Conservation (phyloP, 2,797 vertebrate species). For the Melanogrammus aeglefinus region DNA sequence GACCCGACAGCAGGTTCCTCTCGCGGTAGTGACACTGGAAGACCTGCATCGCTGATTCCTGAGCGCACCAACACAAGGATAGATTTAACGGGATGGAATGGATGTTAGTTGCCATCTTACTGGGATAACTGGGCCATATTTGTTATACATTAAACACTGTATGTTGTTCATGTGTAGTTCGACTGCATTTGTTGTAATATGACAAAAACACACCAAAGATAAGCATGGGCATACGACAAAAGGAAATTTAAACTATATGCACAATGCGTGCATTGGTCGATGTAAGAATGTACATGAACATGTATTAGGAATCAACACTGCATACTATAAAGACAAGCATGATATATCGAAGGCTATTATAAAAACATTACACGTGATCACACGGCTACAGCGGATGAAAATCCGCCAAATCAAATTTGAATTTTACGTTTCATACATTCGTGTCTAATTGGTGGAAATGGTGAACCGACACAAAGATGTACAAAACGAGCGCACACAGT, state of each 20-base stretch:
- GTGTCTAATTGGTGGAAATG: no score
- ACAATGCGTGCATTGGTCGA: background rate
- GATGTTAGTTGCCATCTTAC: background rate
- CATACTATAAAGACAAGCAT: no score
- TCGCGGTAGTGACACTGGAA: slow-evolving; percentile 77
- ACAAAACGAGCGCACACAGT: background rate
- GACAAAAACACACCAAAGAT: background rate
- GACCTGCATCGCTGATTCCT: slow-evolving; percentile 76
- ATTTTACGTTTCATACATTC: no score
- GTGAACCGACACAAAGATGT: no score
- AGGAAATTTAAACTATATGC: no score
- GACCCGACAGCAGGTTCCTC: slow-evolving; percentile 58
- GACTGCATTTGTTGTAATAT: background rate
- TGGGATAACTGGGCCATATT: background rate
- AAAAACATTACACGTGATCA: no score
- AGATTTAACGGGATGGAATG: background rate
- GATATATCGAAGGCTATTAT: no score
- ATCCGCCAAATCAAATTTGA: no score
- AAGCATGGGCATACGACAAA: background rate
- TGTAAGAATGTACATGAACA: no score
- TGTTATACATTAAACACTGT: background rate
- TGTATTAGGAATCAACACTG: no score
- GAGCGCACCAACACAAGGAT: background rate
- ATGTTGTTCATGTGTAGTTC: background rate
- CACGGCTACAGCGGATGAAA: no score